A percentile compares a stretch with the other conserved stretches of the same genome.
Evolutionary conservation across 2,888 invertebrate species (phyloP).

Genomic region (Callosobruchus maculatus): DNA sequence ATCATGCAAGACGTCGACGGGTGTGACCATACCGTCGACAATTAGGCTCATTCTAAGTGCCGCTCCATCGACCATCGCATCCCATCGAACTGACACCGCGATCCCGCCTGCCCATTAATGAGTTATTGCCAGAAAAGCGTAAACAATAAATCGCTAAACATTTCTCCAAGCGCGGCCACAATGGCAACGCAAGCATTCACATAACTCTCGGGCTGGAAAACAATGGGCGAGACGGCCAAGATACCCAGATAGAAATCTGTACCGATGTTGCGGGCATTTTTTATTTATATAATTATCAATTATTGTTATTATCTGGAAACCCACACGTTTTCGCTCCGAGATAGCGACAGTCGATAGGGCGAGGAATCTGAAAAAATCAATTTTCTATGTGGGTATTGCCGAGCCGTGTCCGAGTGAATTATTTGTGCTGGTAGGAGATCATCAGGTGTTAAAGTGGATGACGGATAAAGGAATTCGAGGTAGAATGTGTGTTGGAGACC

Average conservation of each 20-base stretch:
- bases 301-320: constrained; percentile 25
- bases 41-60: not conserved
- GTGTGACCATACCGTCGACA: not conserved
- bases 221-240: not conserved
- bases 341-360: not conserved
- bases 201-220: not conserved
- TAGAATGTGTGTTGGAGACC: not conserved
- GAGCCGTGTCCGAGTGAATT: not conserved
- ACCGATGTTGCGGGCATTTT: constrained; percentile 7
- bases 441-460: not conserved
- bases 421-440: not conserved
- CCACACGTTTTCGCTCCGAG: constrained; percentile 18
- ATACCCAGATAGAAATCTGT: not conserved
- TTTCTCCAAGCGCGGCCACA: not conserved
- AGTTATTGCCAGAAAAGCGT: not conserved
- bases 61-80: not conserved
- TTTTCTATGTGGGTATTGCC: not conserved
- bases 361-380: not conserved
- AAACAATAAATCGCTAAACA: not conserved
- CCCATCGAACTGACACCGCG: not conserved
- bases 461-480: not conserved
- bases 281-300: constrained; percentile 27
- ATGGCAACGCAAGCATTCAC: not conserved
- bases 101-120: not conserved
- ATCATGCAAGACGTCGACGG: not conserved